Evolutionary conservation across 2,797 vertebrate species (phyloP).

Genomic region (Picus viridis): DNA sequence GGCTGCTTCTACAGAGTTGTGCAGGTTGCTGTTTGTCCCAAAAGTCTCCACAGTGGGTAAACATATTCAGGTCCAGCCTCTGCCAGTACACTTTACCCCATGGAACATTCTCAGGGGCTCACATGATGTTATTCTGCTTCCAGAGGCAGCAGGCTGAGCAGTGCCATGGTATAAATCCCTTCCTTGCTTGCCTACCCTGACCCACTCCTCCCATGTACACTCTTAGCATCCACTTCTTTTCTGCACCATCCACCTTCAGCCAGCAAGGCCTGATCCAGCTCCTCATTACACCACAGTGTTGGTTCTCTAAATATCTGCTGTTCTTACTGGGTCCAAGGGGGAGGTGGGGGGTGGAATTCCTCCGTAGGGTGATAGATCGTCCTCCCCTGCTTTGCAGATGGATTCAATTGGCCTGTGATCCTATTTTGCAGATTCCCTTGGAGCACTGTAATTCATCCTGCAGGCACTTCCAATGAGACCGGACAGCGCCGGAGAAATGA

Average conservation of each 20-base stretch:
- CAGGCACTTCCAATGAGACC: background rate
- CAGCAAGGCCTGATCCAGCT: background rate
- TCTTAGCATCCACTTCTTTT: background rate
- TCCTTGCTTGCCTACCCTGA: background rate
- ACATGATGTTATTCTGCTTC: background rate
- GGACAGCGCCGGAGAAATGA: background rate
- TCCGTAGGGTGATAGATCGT: background rate
- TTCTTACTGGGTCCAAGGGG: background rate
- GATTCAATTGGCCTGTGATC: slow-evolving; percentile 62
- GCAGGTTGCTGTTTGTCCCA: background rate
- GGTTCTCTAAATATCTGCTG: background rate
- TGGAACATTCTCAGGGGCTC: background rate
- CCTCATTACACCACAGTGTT: background rate
- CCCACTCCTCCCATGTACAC: background rate
- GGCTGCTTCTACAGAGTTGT: background rate
- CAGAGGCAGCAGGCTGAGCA: background rate
- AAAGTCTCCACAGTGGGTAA: background rate
- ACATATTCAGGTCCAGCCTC: background rate
- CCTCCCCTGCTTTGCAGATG: background rate
- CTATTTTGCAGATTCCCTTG: slow-evolving; percentile 56
- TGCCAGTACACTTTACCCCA: background rate
- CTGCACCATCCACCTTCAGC: background rate
- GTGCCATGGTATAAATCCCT: background rate
- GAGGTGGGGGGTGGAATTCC: background rate
- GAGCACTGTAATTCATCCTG: slow-evolving; percentile 32